phyloP scores from a whole-genome alignment of 2,797 vertebrate species.

The Semotilus atromaculatus region DNA sequence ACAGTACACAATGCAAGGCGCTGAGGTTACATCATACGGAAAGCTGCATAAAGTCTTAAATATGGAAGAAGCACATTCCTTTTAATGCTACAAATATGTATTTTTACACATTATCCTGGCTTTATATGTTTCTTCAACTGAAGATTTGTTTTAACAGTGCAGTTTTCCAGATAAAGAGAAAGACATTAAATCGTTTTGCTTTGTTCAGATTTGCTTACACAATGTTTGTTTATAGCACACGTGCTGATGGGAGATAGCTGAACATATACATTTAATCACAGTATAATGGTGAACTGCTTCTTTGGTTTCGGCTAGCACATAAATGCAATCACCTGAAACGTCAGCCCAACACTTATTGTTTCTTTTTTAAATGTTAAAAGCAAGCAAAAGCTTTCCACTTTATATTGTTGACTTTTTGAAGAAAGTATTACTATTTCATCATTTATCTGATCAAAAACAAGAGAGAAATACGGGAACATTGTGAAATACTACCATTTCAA shows the following conservation, averaged over 20 bases:
- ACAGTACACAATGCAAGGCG: constrained; percentile 9
- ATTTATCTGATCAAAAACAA: neutral
- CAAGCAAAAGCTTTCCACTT: neutral
- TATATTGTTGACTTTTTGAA: neutral
- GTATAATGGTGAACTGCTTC: constrained; percentile 15
- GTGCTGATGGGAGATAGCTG: constrained; percentile 14
- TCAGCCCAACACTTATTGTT: constrained; percentile 14
- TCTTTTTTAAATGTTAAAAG: constrained; percentile 11
- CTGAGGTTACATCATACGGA: constrained; percentile 8
- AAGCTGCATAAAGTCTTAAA: constrained; percentile 7
- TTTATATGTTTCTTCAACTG: neutral
- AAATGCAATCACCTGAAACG: neutral
- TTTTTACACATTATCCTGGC: neutral
- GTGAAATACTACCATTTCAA: neutral
- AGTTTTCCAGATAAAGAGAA: constrained; percentile 16
- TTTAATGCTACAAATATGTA: neutral
- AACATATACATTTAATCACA: constrained; percentile 31
- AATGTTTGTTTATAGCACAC: constrained; percentile 1
- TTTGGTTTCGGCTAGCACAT: neutral
- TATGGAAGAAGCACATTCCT: neutral
- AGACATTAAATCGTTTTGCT: neutral
- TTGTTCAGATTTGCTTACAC: neutral
- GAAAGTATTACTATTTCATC: neutral
- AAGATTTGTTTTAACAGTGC: neutral
- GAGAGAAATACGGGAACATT: neutral